Conservation (phyloP, 2,113 vertebrate species). For the Ctenomys sociabilis region DNA sequence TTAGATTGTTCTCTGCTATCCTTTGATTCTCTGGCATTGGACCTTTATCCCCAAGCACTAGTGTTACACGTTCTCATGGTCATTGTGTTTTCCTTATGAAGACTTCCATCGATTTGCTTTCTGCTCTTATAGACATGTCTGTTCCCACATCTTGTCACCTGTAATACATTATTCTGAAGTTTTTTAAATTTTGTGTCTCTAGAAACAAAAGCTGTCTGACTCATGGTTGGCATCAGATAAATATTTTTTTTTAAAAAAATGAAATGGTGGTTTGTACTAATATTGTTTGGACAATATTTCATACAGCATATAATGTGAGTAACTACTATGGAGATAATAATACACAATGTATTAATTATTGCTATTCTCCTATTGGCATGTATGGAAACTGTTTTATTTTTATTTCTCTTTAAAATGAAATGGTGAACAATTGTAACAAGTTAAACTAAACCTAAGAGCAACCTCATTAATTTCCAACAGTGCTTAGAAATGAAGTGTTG, state of each 20-base stretch:
- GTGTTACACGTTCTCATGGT: background rate
- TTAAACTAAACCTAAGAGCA: background rate
- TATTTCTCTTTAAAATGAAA: too few relatives aligned
- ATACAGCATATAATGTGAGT: too few relatives aligned
- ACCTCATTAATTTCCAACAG: background rate
- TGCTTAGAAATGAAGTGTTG: background rate
- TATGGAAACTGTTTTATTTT: background rate
- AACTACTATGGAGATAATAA: too few relatives aligned
- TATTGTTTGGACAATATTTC: too few relatives aligned
- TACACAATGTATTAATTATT: background rate
- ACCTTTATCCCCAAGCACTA: background rate
- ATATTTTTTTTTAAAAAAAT: constrained; percentile 26
- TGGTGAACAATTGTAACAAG: background rate
- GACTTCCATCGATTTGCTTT: background rate
- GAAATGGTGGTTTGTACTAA: background rate
- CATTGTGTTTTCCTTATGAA: background rate
- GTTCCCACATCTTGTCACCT: background rate
- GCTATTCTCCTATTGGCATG: background rate
- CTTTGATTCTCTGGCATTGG: background rate
- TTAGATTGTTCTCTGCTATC: background rate
- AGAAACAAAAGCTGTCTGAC: background rate
- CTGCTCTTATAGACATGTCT: background rate
- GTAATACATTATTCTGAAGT: background rate
- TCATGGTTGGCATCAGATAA: background rate
- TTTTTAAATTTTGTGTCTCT: background rate